Base-by-base conservation (phyloP, 1,140 invertebrate species). In the Zaprionus inermis region DNA sequence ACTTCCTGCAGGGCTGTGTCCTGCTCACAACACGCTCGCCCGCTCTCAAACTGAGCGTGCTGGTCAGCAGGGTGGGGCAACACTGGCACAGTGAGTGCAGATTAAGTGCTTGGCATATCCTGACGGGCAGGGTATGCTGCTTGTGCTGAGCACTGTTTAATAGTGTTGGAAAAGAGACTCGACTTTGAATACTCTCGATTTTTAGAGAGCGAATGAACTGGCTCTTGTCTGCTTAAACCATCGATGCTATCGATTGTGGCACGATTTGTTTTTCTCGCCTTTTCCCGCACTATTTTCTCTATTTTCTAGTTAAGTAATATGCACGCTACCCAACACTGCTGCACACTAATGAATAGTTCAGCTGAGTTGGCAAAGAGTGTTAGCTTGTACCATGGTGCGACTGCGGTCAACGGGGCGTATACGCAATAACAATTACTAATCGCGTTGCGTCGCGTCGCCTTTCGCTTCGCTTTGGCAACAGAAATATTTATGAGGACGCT, bases 351-450 rank as follows among this genome's bases (percentile, higher is more conserved):
- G 22, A 24, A 24, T 52, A 28, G 20, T 22, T 52, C 7, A 46
- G 41, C 41, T 44, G 41, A 9, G 9, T 46, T 32, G 6, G 12
- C 24, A 54, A 20, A 36, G 14, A 36, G 38, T 3, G 52, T 4
- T n/a, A 10, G 16, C 30, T 49, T 18, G 22, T 16, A 10, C n/a
- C 28, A 60, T 55, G 10, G 2, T 38, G 55, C 67, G 24, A 28
- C 12, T 49, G 41, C 20, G 64, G 46, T 44, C 41, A 59, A 72
- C 66, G 55, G 69, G 68, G 82, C 83, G 83, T 82, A 88, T 88
- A 71, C 82, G 82, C 77, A 88, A 86, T 86, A 88, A 88, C 88
- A 86, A 86, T 86, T 79, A 88, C n/a, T 7, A 44, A 9, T 6
- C 75, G 76, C 64, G 68, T 67, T 30, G 67, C 58, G 4, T 20